A percentile compares a stretch with the other conserved stretches of the same genome.
phyloP scores from a whole-genome alignment of 2,797 vertebrate species.

The Anguilla pacifica region DNA sequence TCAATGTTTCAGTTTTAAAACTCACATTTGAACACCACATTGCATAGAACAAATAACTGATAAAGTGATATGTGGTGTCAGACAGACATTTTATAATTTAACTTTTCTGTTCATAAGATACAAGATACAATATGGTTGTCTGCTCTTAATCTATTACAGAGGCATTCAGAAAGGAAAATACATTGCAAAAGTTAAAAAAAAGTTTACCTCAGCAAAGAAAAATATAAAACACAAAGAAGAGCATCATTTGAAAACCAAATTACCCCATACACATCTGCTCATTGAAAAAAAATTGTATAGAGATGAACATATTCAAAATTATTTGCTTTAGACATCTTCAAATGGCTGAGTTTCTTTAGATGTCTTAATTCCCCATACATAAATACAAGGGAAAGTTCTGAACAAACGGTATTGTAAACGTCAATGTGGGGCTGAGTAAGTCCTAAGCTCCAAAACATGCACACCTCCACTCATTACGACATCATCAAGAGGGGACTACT shows the following conservation, averaged over 20 bases:
- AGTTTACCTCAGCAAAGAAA: slow-evolving; percentile 1
- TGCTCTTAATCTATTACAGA: neutral
- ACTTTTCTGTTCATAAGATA: neutral
- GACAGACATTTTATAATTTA: neutral
- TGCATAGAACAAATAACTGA: slow-evolving; percentile 4
- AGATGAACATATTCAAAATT: slow-evolving; percentile 22
- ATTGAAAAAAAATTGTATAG: slow-evolving; percentile 11
- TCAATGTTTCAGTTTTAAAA: neutral
- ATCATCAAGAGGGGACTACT: neutral
- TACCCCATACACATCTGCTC: neutral
- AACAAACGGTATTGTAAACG: slow-evolving; percentile 25
- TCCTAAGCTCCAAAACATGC: neutral
- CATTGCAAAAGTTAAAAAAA: neutral
- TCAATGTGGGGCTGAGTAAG: neutral
- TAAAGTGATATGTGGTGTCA: neutral
- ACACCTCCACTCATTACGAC: neutral
- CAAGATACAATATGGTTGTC: neutral
- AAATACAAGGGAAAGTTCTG: neutral
- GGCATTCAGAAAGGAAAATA: neutral
- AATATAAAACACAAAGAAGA: neutral
- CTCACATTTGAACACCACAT: slow-evolving; percentile 4
- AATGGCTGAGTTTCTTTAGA: neutral
- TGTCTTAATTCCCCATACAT: neutral
- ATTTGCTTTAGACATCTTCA: slow-evolving; percentile 15
- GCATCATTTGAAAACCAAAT: slow-evolving; percentile 25